Evolutionary conservation across 2,797 vertebrate species (phyloP).

Genomic region (Tamandua tetradactyla): DNA sequence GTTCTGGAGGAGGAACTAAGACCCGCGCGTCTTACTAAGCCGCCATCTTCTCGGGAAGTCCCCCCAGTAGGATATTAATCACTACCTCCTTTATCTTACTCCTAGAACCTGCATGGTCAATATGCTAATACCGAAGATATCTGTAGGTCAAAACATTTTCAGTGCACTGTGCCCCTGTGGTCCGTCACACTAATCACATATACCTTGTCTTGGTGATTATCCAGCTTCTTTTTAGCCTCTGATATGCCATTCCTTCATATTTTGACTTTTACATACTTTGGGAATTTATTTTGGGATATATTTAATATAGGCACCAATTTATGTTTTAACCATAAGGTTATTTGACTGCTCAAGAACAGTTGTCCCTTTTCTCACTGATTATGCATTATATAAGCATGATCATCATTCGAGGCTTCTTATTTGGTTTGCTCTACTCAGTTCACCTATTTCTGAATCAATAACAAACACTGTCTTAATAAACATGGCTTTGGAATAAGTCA

Average conservation of each 20-base stretch:
- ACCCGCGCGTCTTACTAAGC: too few relatives aligned
- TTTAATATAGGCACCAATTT: neutral
- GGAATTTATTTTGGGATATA: neutral
- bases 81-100: neutral
- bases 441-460: neutral
- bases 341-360: neutral
- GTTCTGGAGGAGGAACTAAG: too few relatives aligned
- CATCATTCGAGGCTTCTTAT: neutral
- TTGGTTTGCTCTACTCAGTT: neutral
- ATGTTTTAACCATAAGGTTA: neutral
- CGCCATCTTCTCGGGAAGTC: too few relatives aligned
- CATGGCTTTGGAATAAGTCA: neutral
- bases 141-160: neutral
- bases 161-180: neutral
- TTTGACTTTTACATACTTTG: neutral
- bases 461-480: neutral
- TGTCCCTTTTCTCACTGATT: neutral
- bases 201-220: neutral
- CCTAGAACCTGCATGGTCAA: neutral
- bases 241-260: neutral
- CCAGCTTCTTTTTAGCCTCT: neutral
- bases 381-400: neutral
- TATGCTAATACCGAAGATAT: neutral
- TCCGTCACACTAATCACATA: neutral
- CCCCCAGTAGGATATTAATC: neutral